Percentiles rank a stretch among this genome's conserved stretches.
These are phyloP conservation scores for Penaeus indicus DNA, from an alignment of 1,140 invertebrate genomes.

Conservation along the genomic window DNA sequence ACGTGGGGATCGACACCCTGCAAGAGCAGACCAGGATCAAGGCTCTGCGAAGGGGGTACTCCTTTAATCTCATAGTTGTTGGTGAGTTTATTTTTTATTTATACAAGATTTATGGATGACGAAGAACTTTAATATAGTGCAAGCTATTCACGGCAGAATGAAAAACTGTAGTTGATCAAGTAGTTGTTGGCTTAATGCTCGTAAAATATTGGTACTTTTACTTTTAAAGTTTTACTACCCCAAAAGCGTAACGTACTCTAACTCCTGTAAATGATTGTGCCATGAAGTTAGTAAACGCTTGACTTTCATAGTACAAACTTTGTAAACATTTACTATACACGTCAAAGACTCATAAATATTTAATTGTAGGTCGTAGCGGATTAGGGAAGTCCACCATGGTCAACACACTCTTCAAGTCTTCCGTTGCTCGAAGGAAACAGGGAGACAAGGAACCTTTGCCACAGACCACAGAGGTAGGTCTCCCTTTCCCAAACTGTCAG, in stretches of 20 bases:
- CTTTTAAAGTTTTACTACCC: too few species aligned
- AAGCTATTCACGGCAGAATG: too few species aligned
- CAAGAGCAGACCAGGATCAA: slow-evolving; percentile 55
- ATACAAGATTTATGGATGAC: not conserved
- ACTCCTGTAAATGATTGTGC: too few species aligned
- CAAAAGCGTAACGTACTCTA: too few species aligned
- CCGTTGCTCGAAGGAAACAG: slow-evolving; percentile 39
- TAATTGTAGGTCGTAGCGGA: slow-evolving; percentile 42
- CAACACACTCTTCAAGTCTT: slow-evolving; percentile 54
- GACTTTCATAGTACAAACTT: not conserved
- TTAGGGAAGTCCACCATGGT: slow-evolving; percentile 52
- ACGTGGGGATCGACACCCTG: slow-evolving; percentile 57
- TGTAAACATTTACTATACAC: not conserved
- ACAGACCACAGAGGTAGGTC: slow-evolving; percentile 41
- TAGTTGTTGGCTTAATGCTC: too few species aligned
- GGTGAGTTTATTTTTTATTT: slow-evolving; percentile 15
- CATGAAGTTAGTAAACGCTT: too few species aligned
- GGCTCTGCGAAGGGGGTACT: slow-evolving; percentile 45
- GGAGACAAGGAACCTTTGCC: slow-evolving; percentile 42
- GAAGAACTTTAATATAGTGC: too few species aligned
- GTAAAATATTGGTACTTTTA: too few species aligned
- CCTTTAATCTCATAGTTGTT: slow-evolving; percentile 52
- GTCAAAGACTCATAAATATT: not conserved
- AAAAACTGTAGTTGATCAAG: too few species aligned
- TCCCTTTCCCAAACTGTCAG: too few species aligned